Conservation (phyloP, 2,113 vertebrate species). For the Callipepla californica region DNA sequence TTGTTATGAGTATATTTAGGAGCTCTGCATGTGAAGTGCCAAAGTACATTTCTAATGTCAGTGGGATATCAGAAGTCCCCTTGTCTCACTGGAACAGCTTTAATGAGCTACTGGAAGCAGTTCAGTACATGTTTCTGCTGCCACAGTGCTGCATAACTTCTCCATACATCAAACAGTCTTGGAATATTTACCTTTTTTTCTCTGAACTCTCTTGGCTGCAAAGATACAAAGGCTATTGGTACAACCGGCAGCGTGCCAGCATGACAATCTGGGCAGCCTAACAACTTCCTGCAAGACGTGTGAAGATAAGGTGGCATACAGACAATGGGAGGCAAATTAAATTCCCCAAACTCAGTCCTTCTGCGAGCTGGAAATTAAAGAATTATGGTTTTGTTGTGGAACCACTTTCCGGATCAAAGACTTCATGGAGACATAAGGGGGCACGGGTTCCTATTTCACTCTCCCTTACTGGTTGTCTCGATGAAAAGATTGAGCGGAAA, state of each 20-base stretch:
- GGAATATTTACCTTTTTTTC: slow-evolving; percentile 38
- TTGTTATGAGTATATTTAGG: slow-evolving; percentile 29
- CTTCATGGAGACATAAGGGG: background rate
- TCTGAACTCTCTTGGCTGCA: background rate
- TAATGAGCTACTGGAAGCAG: slow-evolving; percentile 50
- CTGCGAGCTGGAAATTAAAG: slow-evolving; percentile 12
- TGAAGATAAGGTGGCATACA: slow-evolving; percentile 16
- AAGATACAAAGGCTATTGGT: slow-evolving; percentile 22
- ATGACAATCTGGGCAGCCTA: slow-evolving; percentile 21
- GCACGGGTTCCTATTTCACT: background rate
- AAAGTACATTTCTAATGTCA: slow-evolving; percentile 36
- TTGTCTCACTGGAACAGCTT: slow-evolving; percentile 47
- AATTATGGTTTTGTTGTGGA: background rate
- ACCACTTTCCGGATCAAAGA: slow-evolving; percentile 30
- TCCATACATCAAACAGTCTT: slow-evolving; percentile 32
- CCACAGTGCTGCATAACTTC: slow-evolving; percentile 22
- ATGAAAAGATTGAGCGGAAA: slow-evolving; percentile 22
- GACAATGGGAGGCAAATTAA: slow-evolving; percentile 57
- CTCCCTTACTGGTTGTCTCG: background rate
- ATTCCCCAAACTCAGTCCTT: slow-evolving; percentile 7
- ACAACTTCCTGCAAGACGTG: background rate
- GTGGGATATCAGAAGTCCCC: slow-evolving; percentile 38
- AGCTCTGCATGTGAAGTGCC: slow-evolving; percentile 22
- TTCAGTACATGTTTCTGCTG: slow-evolving; percentile 17
- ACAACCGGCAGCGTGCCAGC: background rate